Evolutionary conservation across 2,888 invertebrate genomes (phyloP), one percentile per base, ranked within the genome.

Genomic region (Tachina fera): DNA sequence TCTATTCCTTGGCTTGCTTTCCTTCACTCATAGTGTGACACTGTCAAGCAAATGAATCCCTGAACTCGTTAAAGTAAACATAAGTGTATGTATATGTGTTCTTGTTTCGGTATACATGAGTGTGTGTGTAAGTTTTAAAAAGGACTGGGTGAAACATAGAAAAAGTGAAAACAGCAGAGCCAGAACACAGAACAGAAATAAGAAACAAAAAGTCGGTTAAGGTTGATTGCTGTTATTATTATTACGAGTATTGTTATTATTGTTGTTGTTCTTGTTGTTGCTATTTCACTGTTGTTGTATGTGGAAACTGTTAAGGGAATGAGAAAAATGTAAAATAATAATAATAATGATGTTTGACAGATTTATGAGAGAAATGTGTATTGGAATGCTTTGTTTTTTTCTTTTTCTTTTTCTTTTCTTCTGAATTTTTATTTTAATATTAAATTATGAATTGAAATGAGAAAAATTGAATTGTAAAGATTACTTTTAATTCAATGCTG

Each of bases 261-360:
- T 47, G 41, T 5, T 63, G 53, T 13, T 45, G 45, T 8, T n/a
- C n/a, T n/a, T 53, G 47, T n/a, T 47, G 43, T 61, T 68, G 75
- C 72, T 49, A 67, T 22, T 53, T 31, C 31, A 31, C 8, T 41
- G 13, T 45, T 72, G 14, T 43, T 14, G 41, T 39, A 31, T 14
- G 31, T 31, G 49, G 16, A 80, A 82, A 68, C 22, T 47, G 58
- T 67, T 65, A 49, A 5, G 58, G 60, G 60, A 60, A 75, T 65
- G 22, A 67, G 56, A 47, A 82, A 81, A 45, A 67, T 74, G 22
- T 10, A 43, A 77, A 74, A 63, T 63, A 63, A 79, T 79, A 82
- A 86, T 79, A 63, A 83, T 79, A 82, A 86, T 79, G 60, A 67
- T 71, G 70, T 82, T 71, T 75, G 82, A 75, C 75, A 82, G 75